Evolutionary conservation across 2,888 invertebrate genomes (phyloP).

Genomic region (Latrodectus elegans): DNA sequence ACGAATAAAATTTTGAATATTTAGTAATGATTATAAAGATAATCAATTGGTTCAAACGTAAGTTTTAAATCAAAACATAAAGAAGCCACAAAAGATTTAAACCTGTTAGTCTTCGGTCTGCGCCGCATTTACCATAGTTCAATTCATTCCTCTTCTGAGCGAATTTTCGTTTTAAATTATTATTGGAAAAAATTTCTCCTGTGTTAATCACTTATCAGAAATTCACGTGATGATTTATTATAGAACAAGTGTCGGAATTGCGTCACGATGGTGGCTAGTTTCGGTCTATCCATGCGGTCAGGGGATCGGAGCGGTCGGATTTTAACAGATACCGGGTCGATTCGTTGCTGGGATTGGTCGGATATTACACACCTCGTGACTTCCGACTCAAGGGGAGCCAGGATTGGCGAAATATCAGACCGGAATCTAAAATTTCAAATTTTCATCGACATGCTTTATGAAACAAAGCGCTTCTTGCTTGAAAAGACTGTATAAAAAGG

Average conservation of each 20-base stretch:
- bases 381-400: constrained; percentile 3
- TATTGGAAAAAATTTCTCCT: too few species aligned
- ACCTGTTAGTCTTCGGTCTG: constrained; percentile 13
- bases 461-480: neutral
- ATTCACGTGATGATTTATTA: constrained; percentile 29
- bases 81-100: constrained; percentile 23
- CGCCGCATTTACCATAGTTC: too few species aligned
- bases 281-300: constrained; percentile 47
- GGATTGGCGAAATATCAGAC: constrained; percentile 14
- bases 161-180: too few species aligned
- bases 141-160: too few species aligned
- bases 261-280: constrained; percentile 30
- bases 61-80: neutral
- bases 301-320: constrained; percentile 30
- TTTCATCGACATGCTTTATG: neutral
- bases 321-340: constrained; percentile 54
- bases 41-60: too few species aligned
- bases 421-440: neutral
- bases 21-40: too few species aligned
- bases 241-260: constrained; percentile 23
- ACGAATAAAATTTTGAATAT: too few species aligned
- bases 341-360: constrained; percentile 30
- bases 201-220: neutral
- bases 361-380: constrained; percentile 39
- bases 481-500: neutral